Base-by-base conservation (phyloP, 2,888 invertebrate genomes). In the Seira ritae region DNA sequence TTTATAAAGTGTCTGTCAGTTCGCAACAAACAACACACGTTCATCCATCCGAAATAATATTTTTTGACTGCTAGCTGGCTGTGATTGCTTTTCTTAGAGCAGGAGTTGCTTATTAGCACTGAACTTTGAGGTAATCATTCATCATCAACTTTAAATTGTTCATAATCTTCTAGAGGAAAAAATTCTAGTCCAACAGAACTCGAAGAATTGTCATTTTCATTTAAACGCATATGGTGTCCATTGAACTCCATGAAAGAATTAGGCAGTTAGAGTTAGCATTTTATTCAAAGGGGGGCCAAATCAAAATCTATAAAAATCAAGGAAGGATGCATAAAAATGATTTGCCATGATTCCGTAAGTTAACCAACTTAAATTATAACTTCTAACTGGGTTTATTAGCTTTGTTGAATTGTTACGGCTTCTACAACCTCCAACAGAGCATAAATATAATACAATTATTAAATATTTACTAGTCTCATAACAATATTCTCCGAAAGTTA, bases 91-190 rank as follows among this genome's bases (percentile, higher is more conserved):
- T 55, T 55, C 17, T n/a, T 62, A 42, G 22, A 62, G 3, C 42
- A 78, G 69, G 69, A 78, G 77, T 78, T 62, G 69, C 70, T 71
- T 60, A 78, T 78, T 78, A 78, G 77, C 70, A 70, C 70, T 70
- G 20, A 76, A 60, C 76, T 15, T 69, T 50, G 50, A 50, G 50
- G 37, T 69, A 78, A 70, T 71, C 70, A 78, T 78, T 78, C 24
- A 78, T 78, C 65, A 68, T 60, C 68, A 46, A 65, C 42, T 65
- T 70, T n/a, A 65, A 78, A 65, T 78, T 37, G 62, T 62, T 62
- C 20, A 22, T 62, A 2, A 62, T 62, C 15, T n/a, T 62, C 22
- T 62, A 8, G 20, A 62, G 62, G 2, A 60, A 60, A 60, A 60
- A 20, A 20, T 62, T 8, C 12, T 62, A 8, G 12, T 55, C 55